These are phyloP conservation scores for Noctua janthe DNA, from an alignment of 2,888 invertebrate genomes.

Conservation along the genomic window DNA sequence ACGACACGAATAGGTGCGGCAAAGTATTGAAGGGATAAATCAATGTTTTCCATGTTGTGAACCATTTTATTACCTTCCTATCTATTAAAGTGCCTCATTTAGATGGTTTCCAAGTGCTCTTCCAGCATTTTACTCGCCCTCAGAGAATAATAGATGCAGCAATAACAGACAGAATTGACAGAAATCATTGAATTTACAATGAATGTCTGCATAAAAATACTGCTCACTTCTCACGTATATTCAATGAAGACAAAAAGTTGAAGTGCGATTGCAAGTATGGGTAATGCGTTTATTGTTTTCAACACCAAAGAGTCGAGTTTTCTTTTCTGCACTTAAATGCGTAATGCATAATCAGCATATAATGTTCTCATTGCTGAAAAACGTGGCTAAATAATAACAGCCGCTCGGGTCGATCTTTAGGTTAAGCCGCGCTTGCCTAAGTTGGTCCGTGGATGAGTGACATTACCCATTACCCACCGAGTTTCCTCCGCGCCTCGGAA, in stretches of 20 bases:
- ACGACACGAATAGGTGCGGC: constrained; percentile 36
- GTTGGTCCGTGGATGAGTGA: too few relatives aligned
- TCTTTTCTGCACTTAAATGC: too few relatives aligned
- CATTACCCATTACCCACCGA: too few relatives aligned
- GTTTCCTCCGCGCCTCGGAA: too few relatives aligned
- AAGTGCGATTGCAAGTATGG: constrained; percentile 28
- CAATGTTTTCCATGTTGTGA: constrained; percentile 44
- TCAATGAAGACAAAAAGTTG: constrained; percentile 35
- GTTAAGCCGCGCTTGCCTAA: too few relatives aligned
- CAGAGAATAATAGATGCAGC: constrained; percentile 25
- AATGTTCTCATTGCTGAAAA: background rate
- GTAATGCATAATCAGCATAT: background rate
- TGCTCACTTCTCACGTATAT: constrained; percentile 38
- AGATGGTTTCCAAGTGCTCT: constrained; percentile 39
- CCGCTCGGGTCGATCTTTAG: background rate
- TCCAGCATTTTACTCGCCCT: constrained; percentile 29
- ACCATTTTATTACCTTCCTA: constrained; percentile 52
- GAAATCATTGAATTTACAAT: constrained; percentile 57
- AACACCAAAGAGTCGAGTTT: background rate
- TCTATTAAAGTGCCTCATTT: constrained; percentile 51
- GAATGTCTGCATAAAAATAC: constrained; percentile 56
- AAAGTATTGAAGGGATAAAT: constrained; percentile 52
- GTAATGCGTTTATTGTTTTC: constrained; percentile 20
- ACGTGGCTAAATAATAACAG: background rate
- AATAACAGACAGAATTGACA: constrained; percentile 51